Conservation (phyloP, 2,888 invertebrate species). For the Tholera decimalis region DNA sequence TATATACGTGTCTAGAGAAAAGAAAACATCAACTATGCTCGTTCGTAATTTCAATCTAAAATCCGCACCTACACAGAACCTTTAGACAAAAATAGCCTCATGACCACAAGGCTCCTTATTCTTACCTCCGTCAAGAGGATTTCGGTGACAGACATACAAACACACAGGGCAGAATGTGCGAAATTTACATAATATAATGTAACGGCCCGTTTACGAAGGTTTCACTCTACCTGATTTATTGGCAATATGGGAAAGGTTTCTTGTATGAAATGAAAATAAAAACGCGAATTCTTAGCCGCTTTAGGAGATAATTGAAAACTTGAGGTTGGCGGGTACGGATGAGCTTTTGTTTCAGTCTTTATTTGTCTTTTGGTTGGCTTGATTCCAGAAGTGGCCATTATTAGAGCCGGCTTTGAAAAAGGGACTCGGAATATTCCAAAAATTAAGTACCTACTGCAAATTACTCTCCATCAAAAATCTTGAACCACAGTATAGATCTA, state of each 20-base stretch:
- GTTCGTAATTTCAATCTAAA: constrained; percentile 23
- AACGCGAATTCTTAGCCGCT: constrained; percentile 42
- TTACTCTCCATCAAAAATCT: not conserved
- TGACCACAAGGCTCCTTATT: constrained; percentile 68
- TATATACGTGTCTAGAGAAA: not conserved
- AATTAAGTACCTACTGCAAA: not conserved
- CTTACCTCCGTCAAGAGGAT: constrained; percentile 80
- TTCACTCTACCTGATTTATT: constrained; percentile 60
- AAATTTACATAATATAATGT: constrained; percentile 75
- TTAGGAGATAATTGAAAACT: constrained; percentile 59
- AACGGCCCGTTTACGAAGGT: constrained; percentile 41
- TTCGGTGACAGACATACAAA: constrained; percentile 77
- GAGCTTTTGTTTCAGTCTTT: constrained; percentile 44
- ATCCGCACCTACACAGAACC: constrained; percentile 30
- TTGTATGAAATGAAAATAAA: constrained; percentile 50
- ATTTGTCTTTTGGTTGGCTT: constrained; percentile 38
- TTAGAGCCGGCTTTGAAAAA: constrained; percentile 30
- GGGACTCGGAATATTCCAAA: not conserved
- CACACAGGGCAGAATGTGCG: constrained; percentile 70
- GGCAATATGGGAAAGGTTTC: constrained; percentile 58
- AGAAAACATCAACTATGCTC: not conserved
- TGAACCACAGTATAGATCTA: not conserved
- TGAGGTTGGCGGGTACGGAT: constrained; percentile 38
- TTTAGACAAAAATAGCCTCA: constrained; percentile 67
- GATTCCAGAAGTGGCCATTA: constrained; percentile 23